Evolutionary conservation across 2,113 vertebrate genomes (phyloP), one percentile per base, ranked within the genome.

Genomic region (Oncorhynchus nerka): DNA sequence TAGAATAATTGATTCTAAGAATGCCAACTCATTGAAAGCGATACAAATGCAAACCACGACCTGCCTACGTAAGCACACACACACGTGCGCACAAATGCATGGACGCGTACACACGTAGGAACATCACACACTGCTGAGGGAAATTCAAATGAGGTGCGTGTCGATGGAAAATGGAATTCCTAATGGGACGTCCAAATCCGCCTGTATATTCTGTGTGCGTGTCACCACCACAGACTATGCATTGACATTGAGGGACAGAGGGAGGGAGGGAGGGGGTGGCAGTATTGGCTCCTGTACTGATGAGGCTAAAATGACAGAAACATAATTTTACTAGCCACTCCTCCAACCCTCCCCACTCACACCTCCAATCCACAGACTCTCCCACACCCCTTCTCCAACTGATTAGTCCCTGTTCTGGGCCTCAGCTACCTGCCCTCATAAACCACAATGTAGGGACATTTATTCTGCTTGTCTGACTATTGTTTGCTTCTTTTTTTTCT

Each of bases 21-120:
- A 76, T 75, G 83, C 74, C 74, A 83, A 74, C 80, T 76, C 73
- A 68, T 81, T 85, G 78, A 76, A 68, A 82, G 79, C 76, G 81
- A 89, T 85, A 75, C 68, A 86, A 87, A 88, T 75, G 68, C 15
- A 39, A 48, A 26, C 6, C 59, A 1, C 57, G 11, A 45, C 61
- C 67, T 22, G 4, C 2, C 19, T 39, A 45, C 9, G 69, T 45
- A 75, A 64, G 57, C 70, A 59, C 51, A 51, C 32, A 32, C 39
- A 64, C 48, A 55, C 70, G 32, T 8, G 24, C 57, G 19, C 45
- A 55, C 64, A 32, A 64, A 68, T 48, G 15, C 72, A 39, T 12
- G 22, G 28, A 15, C 73, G 22, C n/a, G 20, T 55, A 3, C 64
- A 79, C 72, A 67, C 59, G 73, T 48, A 73, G 55, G 7, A 39